Conservation (phyloP, 1,140 invertebrate species). For the Pseudomyrmex dendroicus region DNA sequence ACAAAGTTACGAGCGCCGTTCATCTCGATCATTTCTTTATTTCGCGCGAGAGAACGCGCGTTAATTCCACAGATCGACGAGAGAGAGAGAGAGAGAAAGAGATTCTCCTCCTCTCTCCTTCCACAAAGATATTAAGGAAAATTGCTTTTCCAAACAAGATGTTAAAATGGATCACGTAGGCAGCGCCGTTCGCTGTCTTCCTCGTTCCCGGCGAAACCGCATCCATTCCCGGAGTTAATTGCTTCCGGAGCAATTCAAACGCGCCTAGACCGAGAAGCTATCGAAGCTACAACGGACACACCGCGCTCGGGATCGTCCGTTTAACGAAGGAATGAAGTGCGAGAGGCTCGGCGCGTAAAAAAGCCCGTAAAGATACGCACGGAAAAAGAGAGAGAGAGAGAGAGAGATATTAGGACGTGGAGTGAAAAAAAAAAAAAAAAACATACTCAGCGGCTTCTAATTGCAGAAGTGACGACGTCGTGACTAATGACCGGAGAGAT, state of each 20-base stretch:
- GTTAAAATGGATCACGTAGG: constrained; percentile 2
- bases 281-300: constrained; percentile 29
- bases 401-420: constrained; percentile 41
- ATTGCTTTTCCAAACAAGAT: constrained; percentile 8
- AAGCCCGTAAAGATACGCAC: constrained; percentile 23
- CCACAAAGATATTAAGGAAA: not conserved
- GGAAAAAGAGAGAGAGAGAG: constrained; percentile 11
- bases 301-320: constrained; percentile 5
- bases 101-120: too few species aligned
- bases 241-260: constrained; percentile 25
- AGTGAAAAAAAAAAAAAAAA: constrained; percentile 68
- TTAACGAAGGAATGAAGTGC: constrained; percentile 48
- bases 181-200: not conserved
- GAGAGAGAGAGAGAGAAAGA: not conserved
- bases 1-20: constrained; percentile 42
- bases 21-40: constrained; percentile 20
- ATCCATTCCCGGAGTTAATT: constrained; percentile 14
- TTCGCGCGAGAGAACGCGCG: constrained; percentile 33
- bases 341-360: constrained; percentile 40
- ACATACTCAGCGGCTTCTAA: constrained; percentile 78
- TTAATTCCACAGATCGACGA: constrained; percentile 47
- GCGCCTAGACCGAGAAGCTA: not conserved
- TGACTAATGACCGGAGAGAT: constrained; percentile 82
- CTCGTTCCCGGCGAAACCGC: constrained; percentile 5
- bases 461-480: constrained; percentile 84